A percentile compares a stretch with the other conserved stretches of the same genome.
These are phyloP conservation scores for Neolamprologus tretocephalus DNA, from an alignment of 2,113 vertebrate genomes.

Conservation along the genomic window DNA sequence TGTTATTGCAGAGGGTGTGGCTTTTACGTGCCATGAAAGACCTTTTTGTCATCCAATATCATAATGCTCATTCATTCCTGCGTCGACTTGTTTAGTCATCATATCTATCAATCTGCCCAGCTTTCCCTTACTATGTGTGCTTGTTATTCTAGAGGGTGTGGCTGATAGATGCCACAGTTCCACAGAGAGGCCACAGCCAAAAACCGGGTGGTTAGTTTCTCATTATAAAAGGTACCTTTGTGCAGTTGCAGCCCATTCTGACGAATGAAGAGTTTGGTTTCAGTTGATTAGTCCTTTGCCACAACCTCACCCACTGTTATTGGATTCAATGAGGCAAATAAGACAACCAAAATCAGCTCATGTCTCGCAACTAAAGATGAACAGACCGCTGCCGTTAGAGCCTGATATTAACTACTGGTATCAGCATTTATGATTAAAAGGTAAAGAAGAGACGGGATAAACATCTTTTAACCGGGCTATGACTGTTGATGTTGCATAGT, in stretches of 20 bases:
- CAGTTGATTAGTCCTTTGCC: slow-evolving; percentile 7
- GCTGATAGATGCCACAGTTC: slow-evolving; percentile 3
- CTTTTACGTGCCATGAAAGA: not conserved
- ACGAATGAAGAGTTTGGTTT: slow-evolving; percentile 33
- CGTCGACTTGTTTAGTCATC: slow-evolving; percentile 17
- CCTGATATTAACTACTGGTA: not conserved
- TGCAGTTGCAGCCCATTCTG: not conserved
- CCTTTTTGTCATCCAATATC: slow-evolving; percentile 19
- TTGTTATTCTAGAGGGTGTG: slow-evolving; percentile 47
- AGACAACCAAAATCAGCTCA: not conserved
- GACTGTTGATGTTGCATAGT: not conserved
- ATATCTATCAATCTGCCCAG: slow-evolving; percentile 15
- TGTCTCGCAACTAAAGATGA: not conserved
- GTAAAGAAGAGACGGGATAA: not conserved
- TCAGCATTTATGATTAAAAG: not conserved
- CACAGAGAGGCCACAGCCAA: not conserved
- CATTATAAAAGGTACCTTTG: not conserved
- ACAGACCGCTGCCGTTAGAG: not conserved
- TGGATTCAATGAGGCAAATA: slow-evolving; percentile 1
- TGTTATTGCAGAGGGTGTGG: slow-evolving; percentile 40
- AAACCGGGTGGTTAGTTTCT: not conserved
- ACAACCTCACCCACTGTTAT: not conserved
- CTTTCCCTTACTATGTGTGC: not conserved
- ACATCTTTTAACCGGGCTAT: not conserved
- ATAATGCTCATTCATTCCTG: slow-evolving; percentile 27